phyloP scores from a whole-genome alignment of 1,140 invertebrate genomes.

The Lordiphosa collinella region DNA sequence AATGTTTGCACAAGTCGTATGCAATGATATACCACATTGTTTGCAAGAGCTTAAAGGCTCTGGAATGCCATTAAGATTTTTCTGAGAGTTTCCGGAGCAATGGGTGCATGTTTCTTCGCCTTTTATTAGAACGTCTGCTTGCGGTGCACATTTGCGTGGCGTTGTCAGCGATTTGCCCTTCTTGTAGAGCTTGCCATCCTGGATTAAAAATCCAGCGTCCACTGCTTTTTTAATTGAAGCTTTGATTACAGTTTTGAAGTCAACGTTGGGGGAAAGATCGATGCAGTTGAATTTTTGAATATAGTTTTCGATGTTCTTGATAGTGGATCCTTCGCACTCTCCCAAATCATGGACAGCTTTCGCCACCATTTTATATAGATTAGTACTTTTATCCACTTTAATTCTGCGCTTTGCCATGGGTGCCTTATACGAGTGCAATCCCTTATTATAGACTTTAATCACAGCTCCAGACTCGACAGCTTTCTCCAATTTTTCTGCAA shows the following conservation, averaged over 20 bases:
- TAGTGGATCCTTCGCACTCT: conserved; percentile 89
- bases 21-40: conserved; percentile 72
- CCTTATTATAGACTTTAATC: conserved; percentile 94
- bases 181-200: conserved; percentile 88
- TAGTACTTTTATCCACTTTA: conserved; percentile 85
- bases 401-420: conserved; percentile 81
- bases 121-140: conserved; percentile 57
- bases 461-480: conserved; percentile 91
- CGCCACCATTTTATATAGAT: conserved; percentile 89
- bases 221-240: conserved; percentile 89
- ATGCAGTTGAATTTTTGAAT: conserved; percentile 89
- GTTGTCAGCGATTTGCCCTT: conserved; percentile 79
- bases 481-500: conserved; percentile 90
- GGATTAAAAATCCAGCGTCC: conserved; percentile 85
- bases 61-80: conserved; percentile 74
- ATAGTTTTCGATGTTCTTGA: conserved; percentile 91
- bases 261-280: conserved; percentile 84
- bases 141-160: conserved; percentile 56
- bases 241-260: conserved; percentile 85
- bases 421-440: conserved; percentile 87
- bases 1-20: conserved; percentile 78
- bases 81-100: conserved; percentile 70
- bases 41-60: conserved; percentile 76
- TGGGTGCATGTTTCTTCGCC: conserved; percentile 68
- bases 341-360: conserved; percentile 91